Conservation (phyloP, 2,113 vertebrate genomes). For the Falcunculus frontatus region DNA sequence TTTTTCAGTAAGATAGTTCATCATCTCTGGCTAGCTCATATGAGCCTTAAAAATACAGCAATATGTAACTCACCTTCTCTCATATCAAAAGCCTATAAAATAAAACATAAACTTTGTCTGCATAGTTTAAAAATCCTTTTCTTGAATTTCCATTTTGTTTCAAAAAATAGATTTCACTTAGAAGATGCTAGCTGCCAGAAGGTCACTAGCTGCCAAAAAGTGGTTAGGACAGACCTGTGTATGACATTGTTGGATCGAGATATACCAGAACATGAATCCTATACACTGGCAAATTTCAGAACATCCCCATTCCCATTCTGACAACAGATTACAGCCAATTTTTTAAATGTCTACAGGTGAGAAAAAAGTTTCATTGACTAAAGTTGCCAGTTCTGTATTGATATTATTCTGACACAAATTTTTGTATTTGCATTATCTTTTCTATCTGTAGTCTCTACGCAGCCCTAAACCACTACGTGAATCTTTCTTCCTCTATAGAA, state of each 20-base stretch:
- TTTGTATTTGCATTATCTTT: neutral
- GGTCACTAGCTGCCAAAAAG: neutral
- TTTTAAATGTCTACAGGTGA: neutral
- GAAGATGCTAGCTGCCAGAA: neutral
- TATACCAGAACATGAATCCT: neutral
- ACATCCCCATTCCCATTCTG: neutral
- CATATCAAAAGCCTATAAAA: neutral
- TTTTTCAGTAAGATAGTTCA: neutral
- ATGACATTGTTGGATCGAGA: fast-evolving
- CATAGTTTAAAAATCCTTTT: neutral
- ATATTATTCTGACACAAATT: neutral
- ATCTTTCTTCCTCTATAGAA: neutral
- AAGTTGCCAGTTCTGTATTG: neutral
- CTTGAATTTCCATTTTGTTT: neutral
- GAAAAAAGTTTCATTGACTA: neutral
- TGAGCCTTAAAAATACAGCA: neutral
- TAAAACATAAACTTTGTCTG: neutral
- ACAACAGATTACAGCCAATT: neutral
- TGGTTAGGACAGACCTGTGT: neutral
- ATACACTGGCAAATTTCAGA: neutral
- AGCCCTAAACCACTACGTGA: neutral
- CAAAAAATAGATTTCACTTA: neutral
- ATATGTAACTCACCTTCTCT: neutral
- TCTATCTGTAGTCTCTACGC: neutral
- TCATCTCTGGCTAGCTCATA: neutral